Conservation (phyloP, 2,797 vertebrate species). For the Artibeus lituratus region DNA sequence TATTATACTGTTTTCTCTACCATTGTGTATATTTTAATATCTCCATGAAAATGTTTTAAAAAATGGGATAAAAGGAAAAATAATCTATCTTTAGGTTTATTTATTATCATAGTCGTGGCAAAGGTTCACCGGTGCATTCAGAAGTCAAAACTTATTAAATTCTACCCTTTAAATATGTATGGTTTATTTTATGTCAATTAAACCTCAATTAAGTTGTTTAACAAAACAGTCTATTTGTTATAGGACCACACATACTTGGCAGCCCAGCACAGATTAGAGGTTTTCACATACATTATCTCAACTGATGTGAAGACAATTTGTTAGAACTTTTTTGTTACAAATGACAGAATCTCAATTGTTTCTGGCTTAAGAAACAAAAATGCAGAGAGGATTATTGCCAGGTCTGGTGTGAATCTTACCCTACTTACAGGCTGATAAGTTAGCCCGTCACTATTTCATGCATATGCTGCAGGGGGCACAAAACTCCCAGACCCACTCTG, state of each 20-base stretch:
- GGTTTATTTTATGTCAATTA: neutral
- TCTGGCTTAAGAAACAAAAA: neutral
- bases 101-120: neutral
- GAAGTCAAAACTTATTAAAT: neutral
- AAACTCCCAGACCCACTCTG: neutral
- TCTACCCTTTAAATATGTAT: neutral
- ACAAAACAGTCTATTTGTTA: neutral
- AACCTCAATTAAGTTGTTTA: neutral
- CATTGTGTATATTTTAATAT: neutral
- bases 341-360: neutral
- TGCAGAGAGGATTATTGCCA: neutral
- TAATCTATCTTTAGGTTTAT: neutral
- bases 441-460: neutral
- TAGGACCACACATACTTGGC: neutral
- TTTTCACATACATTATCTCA: neutral
- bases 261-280: neutral
- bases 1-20: neutral
- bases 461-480: neutral
- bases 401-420: neutral
- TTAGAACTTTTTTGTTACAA: neutral
- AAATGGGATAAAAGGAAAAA: neutral
- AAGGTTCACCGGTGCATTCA: neutral
- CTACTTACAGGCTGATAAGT: neutral
- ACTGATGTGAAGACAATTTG: neutral
- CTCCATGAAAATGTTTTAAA: neutral